A percentile compares a stretch with the other conserved stretches of the same genome.
phyloP scores from a whole-genome alignment of 1,140 invertebrate genomes.

The Microplitis demolitor region DNA sequence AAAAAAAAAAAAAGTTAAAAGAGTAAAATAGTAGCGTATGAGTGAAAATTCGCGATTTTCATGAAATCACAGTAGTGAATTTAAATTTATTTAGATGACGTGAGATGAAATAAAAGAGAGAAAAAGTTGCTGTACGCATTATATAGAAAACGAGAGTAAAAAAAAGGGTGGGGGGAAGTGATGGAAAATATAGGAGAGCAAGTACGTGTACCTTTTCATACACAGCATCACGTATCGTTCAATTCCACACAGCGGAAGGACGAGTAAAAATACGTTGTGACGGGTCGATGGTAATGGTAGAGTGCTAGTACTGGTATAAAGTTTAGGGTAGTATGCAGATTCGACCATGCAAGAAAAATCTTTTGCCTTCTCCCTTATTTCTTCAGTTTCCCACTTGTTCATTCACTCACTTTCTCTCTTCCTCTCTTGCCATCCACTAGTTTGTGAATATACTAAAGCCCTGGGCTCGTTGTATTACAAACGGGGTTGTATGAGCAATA shows the following conservation, averaged over 20 bases:
- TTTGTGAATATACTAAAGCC: not conserved
- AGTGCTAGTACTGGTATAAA: not conserved
- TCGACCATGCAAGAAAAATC: conserved; percentile 25
- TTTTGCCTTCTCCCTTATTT: conserved; percentile 9
- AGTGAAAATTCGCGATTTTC: conserved; percentile 1
- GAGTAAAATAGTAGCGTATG: not conserved
- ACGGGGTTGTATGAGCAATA: not conserved
- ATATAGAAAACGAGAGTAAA: no score
- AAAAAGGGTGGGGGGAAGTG: no score
- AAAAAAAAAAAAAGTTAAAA: not conserved
- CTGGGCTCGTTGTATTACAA: conserved; percentile 5
- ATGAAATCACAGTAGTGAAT: not conserved
- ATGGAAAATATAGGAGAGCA: not conserved
- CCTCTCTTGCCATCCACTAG: no score
- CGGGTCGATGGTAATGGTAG: not conserved
- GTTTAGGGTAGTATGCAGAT: conserved; percentile 11
- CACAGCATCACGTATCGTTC: not conserved
- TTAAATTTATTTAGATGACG: not conserved
- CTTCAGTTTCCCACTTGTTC: not conserved
- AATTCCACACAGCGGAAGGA: conserved; percentile 9
- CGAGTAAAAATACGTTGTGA: not conserved
- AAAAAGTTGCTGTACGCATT: conserved; percentile 1
- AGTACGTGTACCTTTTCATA: conserved; percentile 1
- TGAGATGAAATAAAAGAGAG: not conserved
- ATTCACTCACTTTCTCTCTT: conserved; percentile 2